Conservation (phyloP, 2,113 vertebrate genomes). For the Steatornis caripensis region DNA sequence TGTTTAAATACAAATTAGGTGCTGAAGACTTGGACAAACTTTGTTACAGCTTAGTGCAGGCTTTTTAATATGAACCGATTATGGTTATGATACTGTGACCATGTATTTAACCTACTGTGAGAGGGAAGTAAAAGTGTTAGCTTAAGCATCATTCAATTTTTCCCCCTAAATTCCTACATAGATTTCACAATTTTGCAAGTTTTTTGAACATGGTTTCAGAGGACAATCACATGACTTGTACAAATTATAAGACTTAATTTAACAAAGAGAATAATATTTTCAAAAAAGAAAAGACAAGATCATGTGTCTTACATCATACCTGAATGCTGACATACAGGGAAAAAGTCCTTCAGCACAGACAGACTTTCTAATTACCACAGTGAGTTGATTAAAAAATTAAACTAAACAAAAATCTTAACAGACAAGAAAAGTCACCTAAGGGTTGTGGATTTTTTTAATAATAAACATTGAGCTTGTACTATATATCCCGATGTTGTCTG, state of each 20-base stretch:
- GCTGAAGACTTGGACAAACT: background rate
- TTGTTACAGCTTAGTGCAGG: background rate
- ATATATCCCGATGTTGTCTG: background rate
- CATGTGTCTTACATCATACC: background rate
- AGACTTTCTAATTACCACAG: background rate
- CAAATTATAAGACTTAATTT: background rate
- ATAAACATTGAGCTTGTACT: background rate
- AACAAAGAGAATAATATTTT: background rate
- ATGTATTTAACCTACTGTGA: background rate
- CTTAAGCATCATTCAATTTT: background rate
- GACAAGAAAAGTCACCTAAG: background rate
- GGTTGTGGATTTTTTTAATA: background rate
- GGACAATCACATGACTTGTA: background rate
- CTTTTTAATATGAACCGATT: rapidly evolving
- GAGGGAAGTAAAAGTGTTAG: background rate
- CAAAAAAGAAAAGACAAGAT: background rate
- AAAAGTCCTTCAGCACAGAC: background rate
- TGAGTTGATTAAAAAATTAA: background rate
- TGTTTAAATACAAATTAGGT: background rate
- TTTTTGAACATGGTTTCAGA: background rate
- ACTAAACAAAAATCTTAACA: background rate
- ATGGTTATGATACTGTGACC: background rate
- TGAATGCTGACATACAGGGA: background rate
- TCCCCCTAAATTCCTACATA: background rate
- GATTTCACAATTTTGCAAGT: background rate